Evolutionary conservation across 2,113 vertebrate genomes (phyloP).

Genomic region (Canis aureus): DNA sequence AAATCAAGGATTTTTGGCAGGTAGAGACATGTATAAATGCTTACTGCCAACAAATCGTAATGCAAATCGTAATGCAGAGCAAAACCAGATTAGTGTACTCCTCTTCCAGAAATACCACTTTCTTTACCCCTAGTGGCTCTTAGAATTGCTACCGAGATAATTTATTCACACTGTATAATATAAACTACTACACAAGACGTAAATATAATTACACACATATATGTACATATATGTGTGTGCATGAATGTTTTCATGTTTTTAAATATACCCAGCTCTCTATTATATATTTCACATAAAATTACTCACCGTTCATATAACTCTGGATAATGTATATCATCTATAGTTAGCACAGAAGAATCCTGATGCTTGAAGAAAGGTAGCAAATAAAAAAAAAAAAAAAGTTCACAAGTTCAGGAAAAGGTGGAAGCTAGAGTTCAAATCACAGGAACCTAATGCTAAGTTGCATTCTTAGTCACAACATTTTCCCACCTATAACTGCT

Average conservation of each 20-base stretch:
- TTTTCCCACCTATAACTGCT: background rate
- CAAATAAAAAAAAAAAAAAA: background rate
- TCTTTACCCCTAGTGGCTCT: background rate
- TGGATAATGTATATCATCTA: background rate
- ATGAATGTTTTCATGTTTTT: background rate
- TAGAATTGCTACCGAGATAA: background rate
- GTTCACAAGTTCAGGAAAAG: background rate
- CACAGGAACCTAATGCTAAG: background rate
- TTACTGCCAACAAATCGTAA: background rate
- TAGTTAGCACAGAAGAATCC: background rate
- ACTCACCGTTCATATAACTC: background rate
- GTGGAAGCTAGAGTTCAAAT: background rate
- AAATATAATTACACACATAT: background rate
- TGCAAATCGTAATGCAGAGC: background rate
- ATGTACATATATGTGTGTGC: background rate
- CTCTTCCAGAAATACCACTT: background rate
- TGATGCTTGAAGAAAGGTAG: background rate
- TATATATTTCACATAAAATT: background rate
- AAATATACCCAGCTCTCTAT: background rate
- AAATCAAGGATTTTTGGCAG: slow-evolving; percentile 12
- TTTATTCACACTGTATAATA: background rate
- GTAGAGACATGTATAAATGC: background rate
- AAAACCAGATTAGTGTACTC: background rate
- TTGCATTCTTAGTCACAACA: background rate
- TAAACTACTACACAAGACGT: background rate